phyloP scores from a whole-genome alignment of 2,113 vertebrate species.

The Gila orcuttii region DNA sequence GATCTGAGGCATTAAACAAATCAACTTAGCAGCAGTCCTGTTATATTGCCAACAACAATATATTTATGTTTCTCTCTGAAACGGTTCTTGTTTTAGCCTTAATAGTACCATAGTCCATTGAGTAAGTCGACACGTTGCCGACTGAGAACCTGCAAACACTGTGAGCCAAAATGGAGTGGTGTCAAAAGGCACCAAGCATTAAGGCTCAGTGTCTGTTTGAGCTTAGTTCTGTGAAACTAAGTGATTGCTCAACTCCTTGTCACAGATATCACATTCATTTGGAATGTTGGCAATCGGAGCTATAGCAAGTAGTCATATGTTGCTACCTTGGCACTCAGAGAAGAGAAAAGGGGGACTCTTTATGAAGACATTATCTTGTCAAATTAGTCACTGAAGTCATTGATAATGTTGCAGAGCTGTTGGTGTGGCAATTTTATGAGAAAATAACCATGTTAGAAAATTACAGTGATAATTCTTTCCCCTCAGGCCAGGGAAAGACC shows the following conservation, averaged over 20 bases:
- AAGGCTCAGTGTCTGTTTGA: slow-evolving; percentile 15
- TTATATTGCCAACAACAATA: slow-evolving; percentile 19
- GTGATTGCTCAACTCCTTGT: slow-evolving; percentile 19
- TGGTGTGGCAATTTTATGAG: slow-evolving; percentile 58
- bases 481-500: slow-evolving; percentile 49
- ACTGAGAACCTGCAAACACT: slow-evolving; percentile 1
- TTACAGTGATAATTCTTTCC: slow-evolving; percentile 56
- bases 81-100: slow-evolving; percentile 9
- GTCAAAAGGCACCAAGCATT: slow-evolving; percentile 15
- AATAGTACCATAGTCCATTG: not conserved
- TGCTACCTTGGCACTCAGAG: not conserved
- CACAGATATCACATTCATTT: slow-evolving; percentile 23
- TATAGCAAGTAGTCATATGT: not conserved
- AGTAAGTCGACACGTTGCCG: not conserved
- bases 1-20: slow-evolving; percentile 27
- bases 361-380: slow-evolving; percentile 57
- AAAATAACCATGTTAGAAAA: slow-evolving; percentile 66
- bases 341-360: slow-evolving; percentile 19
- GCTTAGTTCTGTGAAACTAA: slow-evolving; percentile 19
- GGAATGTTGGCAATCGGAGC: slow-evolving; percentile 11
- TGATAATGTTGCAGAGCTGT: slow-evolving; percentile 37
- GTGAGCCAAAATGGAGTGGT: slow-evolving; percentile 25
- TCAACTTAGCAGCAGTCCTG: slow-evolving; percentile 5
- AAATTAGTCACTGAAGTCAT: slow-evolving; percentile 45
- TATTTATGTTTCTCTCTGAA: slow-evolving; percentile 3